Base-by-base conservation (phyloP, 2,797 vertebrate genomes). In the Calcarius lapponicus region DNA sequence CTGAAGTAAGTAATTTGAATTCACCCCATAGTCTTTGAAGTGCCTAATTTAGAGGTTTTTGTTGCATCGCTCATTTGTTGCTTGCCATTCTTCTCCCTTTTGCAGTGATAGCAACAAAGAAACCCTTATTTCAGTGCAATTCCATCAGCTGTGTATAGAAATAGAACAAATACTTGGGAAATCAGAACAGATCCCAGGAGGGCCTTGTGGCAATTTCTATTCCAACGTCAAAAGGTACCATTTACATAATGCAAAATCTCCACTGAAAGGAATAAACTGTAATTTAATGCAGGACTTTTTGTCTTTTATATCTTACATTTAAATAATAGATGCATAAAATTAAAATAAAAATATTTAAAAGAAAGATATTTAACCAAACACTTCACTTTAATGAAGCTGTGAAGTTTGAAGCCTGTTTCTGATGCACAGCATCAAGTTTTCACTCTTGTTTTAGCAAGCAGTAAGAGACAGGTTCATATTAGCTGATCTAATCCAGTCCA, bases 141-240 rank as follows among this genome's bases (percentile, higher is more conserved):
- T 84, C 70, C 25, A 76, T 78, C 57, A 75, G 25, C 69, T 1
- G 1, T 32, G 11, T 75, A 51, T 34, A 88, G 86, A 95, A 94
- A 79, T 25, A 93, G 73, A 84, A 45, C 40, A 88, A 92, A 94
- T 81, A 86, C 47, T 45, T 92, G 62, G 58, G 60, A 95, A 95
- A 93, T 81, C 56, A 42, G 90, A 88, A 73, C 89, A 54, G 80
- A 73, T 95, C 88, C 93, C 92, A 75, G 62, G 92, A 94, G 92
- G 43, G 29, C 83, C 92, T 90, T 5, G 1, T 79, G 76, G 66
- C 66, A 88, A 81, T 94, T 90, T 75, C 56, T 79, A 13, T 79
- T 95, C 73, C n/a, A 76, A 2, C 5, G 67, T 95, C 88, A 92
- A 92, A 95, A 95, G 58, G 19, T 79, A n/a, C 22, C 13, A 81